phyloP scores from a whole-genome alignment of 2,797 vertebrate genomes.

The Sebastes iracundus region DNA sequence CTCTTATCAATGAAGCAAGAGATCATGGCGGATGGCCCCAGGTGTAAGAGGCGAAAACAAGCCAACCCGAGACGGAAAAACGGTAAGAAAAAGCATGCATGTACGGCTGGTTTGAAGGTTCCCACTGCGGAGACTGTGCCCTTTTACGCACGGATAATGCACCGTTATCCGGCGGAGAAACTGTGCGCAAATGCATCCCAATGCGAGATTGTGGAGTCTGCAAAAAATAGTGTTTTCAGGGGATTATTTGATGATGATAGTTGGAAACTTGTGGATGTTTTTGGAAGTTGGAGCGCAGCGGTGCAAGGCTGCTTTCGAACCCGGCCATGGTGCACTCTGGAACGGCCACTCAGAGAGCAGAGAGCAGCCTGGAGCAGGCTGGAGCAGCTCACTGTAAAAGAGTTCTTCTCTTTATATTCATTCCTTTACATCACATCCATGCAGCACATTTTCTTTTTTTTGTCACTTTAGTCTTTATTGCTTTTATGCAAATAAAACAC shows the following conservation, averaged over 20 bases:
- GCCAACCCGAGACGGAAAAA: constrained; percentile 98
- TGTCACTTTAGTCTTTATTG: no score
- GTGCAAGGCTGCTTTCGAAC: constrained; percentile 11
- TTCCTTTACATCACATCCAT: background rate
- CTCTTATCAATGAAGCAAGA: constrained; percentile 98
- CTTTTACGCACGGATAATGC: constrained; percentile 48
- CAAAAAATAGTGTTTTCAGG: background rate
- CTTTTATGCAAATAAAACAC: no score
- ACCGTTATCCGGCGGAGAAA: constrained; percentile 35
- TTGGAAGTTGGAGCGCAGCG: constrained; percentile 56
- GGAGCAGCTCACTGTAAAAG: constrained; percentile 3
- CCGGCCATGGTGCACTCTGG: constrained; percentile 32
- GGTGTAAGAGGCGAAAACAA: constrained; percentile 99
- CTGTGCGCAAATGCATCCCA: constrained; percentile 33
- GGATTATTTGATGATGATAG: background rate
- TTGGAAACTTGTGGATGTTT: constrained; percentile 60
- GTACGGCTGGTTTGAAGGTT: constrained; percentile 45
- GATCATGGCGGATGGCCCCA: constrained; percentile 99
- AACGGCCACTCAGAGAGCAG: constrained; percentile 15
- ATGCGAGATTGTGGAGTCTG: background rate
- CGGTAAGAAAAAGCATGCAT: constrained; percentile 87
- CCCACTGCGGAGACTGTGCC: constrained; percentile 39
- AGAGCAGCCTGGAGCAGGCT: constrained; percentile 5
- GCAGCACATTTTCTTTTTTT: no score
- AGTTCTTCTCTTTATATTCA: background rate